These are phyloP conservation scores for Sciaenops ocellatus DNA, from an alignment of 2,797 vertebrate genomes.

Conservation along the genomic window DNA sequence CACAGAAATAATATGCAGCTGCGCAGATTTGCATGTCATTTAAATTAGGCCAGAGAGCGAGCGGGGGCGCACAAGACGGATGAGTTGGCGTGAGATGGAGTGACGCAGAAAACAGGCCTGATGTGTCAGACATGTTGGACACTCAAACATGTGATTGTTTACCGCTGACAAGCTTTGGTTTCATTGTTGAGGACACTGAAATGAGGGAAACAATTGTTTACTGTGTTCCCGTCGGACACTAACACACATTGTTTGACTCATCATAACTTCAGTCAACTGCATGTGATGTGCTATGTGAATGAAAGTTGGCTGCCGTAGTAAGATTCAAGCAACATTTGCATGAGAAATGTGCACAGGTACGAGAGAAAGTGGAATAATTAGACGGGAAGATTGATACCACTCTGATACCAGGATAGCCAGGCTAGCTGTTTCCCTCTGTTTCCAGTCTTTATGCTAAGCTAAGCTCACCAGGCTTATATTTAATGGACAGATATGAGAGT, in stretches of 20 bases:
- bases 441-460: too few relatives aligned
- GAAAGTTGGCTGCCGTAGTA: neutral
- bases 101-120: neutral
- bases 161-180: neutral
- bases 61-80: neutral
- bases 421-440: too few relatives aligned
- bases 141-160: constrained; percentile 23
- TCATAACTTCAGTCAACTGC: neutral
- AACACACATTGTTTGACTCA: neutral
- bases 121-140: neutral
- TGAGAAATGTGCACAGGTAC: neutral
- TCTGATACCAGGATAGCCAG: too few relatives aligned
- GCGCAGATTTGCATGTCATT: constrained; percentile 53
- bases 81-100: constrained; percentile 2
- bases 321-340: neutral
- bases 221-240: neutral
- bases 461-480: too few relatives aligned
- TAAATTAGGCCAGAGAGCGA: constrained; percentile 27
- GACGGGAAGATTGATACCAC: too few relatives aligned
- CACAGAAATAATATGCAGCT: neutral
- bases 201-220: neutral
- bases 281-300: neutral
- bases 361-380: too few relatives aligned
- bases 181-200: constrained; percentile 1
- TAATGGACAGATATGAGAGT: too few relatives aligned